These are phyloP conservation scores for Sardina pilchardus DNA, from an alignment of 2,113 vertebrate genomes.

Conservation along the genomic window DNA sequence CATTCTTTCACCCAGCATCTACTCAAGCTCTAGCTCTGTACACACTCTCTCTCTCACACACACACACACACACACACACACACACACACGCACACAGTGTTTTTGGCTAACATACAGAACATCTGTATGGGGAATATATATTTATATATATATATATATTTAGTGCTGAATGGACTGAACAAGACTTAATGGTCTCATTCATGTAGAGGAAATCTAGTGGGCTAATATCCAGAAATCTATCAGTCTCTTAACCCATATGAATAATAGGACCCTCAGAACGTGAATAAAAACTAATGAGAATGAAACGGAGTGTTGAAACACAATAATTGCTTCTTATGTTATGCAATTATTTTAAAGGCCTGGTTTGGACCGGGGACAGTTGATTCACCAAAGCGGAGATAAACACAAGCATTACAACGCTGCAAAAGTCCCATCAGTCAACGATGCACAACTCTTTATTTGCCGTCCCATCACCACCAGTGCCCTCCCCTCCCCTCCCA, in stretches of 20 bases:
- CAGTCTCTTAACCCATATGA: neutral
- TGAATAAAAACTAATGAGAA: neutral
- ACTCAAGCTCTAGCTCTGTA: neutral
- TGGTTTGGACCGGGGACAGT: neutral
- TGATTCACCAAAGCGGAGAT: neutral
- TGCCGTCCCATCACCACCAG: too few relatives aligned
- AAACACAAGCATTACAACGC: neutral
- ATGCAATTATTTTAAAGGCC: neutral
- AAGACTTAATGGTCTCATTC: neutral
- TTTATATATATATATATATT: neutral
- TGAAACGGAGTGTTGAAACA: neutral
- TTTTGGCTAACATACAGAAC: neutral
- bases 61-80: neutral
- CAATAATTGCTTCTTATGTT: neutral
- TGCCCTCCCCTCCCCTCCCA: neutral
- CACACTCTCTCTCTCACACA: conserved; percentile 14
- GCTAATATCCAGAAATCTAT: neutral
- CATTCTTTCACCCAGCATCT: neutral
- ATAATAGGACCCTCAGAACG: neutral
- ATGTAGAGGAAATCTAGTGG: neutral
- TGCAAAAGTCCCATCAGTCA: neutral
- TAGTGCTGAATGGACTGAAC: neutral
- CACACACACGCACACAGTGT: neutral
- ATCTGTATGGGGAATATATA: neutral
- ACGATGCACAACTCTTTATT: neutral